phyloP scores from a whole-genome alignment of 2,888 invertebrate genomes.

The Eupithecia subfuscata region DNA sequence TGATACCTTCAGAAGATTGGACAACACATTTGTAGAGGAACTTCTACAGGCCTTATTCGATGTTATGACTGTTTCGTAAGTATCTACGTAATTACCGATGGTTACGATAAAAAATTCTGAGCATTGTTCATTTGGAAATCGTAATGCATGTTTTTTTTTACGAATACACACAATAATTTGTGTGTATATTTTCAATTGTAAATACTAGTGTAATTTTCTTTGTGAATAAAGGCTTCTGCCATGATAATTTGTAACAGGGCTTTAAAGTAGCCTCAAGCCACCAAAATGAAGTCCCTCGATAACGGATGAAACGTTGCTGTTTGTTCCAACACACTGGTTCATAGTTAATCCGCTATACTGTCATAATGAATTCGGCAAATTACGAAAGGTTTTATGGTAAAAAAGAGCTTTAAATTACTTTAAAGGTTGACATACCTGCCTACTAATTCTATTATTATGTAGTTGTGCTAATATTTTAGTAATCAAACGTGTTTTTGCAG shows the following conservation, averaged over 20 bases:
- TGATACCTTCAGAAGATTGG: slow-evolving; percentile 70
- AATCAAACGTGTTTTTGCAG: slow-evolving; percentile 56
- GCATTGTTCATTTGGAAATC: background rate
- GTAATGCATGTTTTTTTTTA: too few species aligned
- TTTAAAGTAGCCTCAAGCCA: too few species aligned
- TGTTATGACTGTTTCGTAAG: slow-evolving; percentile 84
- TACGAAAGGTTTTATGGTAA: too few species aligned
- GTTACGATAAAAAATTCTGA: background rate
- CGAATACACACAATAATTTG: too few species aligned
- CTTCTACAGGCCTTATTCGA: slow-evolving; percentile 75
- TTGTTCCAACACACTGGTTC: too few species aligned
- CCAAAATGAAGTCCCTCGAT: too few species aligned
- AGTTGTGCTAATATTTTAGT: background rate
- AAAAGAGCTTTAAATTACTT: background rate
- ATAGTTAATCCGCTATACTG: too few species aligned
- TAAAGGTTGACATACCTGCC: background rate
- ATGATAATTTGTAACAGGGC: background rate
- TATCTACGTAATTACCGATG: slow-evolving; percentile 40
- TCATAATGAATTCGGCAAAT: too few species aligned
- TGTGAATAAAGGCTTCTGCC: too few species aligned
- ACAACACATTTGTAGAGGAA: slow-evolving; percentile 63
- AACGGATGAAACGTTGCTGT: too few species aligned
- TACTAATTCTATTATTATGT: background rate
- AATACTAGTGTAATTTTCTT: too few species aligned
- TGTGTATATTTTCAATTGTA: too few species aligned